Base-by-base conservation (phyloP, 2,888 invertebrate genomes). In the Cheilosia vulpina region DNA sequence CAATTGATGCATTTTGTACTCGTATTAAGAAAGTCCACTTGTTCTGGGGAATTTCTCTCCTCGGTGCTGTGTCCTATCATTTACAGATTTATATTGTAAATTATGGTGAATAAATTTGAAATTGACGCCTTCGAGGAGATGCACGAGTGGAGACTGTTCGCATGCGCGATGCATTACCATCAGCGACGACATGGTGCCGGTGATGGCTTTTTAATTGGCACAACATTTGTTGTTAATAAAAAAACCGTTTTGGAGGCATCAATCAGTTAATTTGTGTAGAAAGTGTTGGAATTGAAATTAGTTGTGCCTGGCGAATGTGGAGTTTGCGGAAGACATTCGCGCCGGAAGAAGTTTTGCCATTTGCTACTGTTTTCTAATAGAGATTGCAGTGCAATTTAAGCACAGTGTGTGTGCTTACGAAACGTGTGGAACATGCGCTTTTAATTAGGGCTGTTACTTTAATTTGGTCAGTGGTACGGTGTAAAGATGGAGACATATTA, bases 161-260 rank as follows among this genome's bases (percentile, higher is more conserved):
- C 43, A 50, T 55, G 55, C 31, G 43, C 21, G 45, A 31, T 50
- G 34, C 66, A 58, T 43, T 43, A 31, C 31, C 17, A 21, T 31
- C 6, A 2, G 31, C 7, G 31, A 31, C 17, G 24, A 52, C 31
- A 63, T 71, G 58, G 45, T 77, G 66, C 2, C 19, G 50, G 24
- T 72, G 77, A 81, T 85, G 85, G 68, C 15, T 57, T 68, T 85
- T 81, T 81, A 85, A 85, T 85, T 85, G 81, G 81, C 53, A 17
- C 38, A 77, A 72, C 85, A 85, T 76, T 85, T 80, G 80, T 85
- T 80, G 76, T 71, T 60, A 62, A 76, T 80, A 55, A 68, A 85
- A 85, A 76, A 72, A 85, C 43, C 71, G 55, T 62, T 73, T 72
- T 57, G 65, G 60, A 69, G 11, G 34, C 53, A 72, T 72, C 62